Conservation (phyloP, 2,113 vertebrate species). For the Chloroceryle aenea region DNA sequence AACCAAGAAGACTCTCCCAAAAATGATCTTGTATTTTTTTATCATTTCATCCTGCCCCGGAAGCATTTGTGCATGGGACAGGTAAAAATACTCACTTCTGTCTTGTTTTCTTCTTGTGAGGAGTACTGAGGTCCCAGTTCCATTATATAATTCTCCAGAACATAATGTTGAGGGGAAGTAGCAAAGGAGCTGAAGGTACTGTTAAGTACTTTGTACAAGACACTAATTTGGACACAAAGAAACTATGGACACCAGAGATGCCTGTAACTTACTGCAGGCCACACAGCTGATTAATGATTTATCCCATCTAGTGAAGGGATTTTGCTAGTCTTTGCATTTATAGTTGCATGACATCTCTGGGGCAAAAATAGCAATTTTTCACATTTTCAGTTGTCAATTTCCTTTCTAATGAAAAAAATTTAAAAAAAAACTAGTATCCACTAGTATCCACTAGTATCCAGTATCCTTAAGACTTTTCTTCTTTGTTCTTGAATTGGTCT, state of each 20-base stretch:
- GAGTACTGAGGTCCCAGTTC: background rate
- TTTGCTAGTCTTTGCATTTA: background rate
- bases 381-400: background rate
- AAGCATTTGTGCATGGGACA: background rate
- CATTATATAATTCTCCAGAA: background rate
- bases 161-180: background rate
- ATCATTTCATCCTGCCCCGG: background rate
- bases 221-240: background rate
- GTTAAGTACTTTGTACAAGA: background rate
- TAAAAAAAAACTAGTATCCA: background rate
- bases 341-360: background rate
- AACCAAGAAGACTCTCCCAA: background rate
- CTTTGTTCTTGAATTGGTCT: background rate
- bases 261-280: background rate
- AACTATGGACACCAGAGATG: background rate
- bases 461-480: background rate
- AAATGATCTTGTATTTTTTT: background rate
- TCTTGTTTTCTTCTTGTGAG: background rate
- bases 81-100: background rate
- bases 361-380: background rate
- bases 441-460: background rate
- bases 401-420: background rate
- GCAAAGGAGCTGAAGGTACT: background rate
- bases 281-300: background rate
- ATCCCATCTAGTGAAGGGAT: background rate